phyloP scores from a whole-genome alignment of 2,888 invertebrate species.

The Hypercompe scribonia region DNA sequence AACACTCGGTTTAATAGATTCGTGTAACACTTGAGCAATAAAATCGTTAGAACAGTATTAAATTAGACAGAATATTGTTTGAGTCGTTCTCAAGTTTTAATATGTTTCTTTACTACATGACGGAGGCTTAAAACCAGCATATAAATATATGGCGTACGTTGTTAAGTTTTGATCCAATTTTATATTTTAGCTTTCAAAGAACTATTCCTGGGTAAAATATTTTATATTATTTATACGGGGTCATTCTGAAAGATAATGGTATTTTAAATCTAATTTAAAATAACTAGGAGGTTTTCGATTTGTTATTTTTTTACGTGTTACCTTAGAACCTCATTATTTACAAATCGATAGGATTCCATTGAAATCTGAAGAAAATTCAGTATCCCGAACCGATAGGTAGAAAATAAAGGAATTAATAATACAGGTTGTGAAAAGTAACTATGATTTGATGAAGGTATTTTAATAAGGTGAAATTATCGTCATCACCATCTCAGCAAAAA shows the following conservation, averaged over 20 bases:
- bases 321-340: no score
- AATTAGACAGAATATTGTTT: not conserved
- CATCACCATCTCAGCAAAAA: no score
- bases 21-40: constrained; percentile 15
- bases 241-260: not conserved
- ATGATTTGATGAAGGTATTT: no score
- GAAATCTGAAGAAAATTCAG: no score
- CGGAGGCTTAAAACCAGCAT: not conserved
- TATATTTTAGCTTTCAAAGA: not conserved
- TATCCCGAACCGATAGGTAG: no score
- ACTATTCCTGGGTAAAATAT: not conserved
- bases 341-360: no score
- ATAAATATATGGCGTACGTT: not conserved
- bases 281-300: no score
- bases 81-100: not conserved
- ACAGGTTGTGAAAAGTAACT: no score
- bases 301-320: no score
- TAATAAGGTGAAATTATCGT: no score
- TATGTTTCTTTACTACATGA: not conserved
- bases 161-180: not conserved
- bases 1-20: constrained; percentile 23
- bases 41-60: not conserved
- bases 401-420: no score
- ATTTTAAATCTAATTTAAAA: not conserved
- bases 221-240: not conserved